These are phyloP conservation scores for Chironomus riparius DNA, from an alignment of 2,888 invertebrate genomes.

Conservation along the genomic window DNA sequence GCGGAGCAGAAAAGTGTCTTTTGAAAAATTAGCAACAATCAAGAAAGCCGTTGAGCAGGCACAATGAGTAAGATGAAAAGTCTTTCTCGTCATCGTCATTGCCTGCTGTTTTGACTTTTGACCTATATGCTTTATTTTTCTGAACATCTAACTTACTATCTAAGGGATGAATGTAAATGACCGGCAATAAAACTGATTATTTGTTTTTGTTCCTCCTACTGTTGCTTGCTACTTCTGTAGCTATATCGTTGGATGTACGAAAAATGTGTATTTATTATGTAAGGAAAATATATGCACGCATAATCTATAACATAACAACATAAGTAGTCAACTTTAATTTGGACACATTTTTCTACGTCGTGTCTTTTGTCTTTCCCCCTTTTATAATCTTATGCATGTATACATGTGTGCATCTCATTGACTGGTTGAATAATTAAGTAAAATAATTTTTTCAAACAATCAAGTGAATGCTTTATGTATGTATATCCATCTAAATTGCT, in stretches of 20 bases:
- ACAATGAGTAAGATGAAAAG: background rate
- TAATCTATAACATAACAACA: background rate
- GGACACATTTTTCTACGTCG: background rate
- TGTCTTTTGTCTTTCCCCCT: too few relatives aligned
- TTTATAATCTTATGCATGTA: too few relatives aligned
- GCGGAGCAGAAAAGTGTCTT: background rate
- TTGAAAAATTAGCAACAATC: background rate
- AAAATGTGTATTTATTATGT: background rate
- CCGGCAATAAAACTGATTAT: conserved; percentile 12
- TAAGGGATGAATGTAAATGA: background rate
- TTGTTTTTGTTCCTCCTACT: conserved; percentile 4
- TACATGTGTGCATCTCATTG: background rate
- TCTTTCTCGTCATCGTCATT: background rate
- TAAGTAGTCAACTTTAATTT: background rate
- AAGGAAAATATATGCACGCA: background rate
- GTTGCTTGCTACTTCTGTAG: background rate
- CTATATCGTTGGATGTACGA: background rate
- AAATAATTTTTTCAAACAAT: background rate
- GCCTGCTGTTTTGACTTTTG: background rate
- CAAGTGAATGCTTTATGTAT: background rate
- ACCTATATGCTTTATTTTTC: background rate
- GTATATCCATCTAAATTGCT: conserved; percentile 12
- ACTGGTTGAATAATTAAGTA: conserved; percentile 7
- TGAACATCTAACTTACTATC: background rate
- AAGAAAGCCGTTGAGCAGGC: background rate